Base-by-base conservation (phyloP, 1,140 invertebrate genomes). In the Drosophila parabipectinata region DNA sequence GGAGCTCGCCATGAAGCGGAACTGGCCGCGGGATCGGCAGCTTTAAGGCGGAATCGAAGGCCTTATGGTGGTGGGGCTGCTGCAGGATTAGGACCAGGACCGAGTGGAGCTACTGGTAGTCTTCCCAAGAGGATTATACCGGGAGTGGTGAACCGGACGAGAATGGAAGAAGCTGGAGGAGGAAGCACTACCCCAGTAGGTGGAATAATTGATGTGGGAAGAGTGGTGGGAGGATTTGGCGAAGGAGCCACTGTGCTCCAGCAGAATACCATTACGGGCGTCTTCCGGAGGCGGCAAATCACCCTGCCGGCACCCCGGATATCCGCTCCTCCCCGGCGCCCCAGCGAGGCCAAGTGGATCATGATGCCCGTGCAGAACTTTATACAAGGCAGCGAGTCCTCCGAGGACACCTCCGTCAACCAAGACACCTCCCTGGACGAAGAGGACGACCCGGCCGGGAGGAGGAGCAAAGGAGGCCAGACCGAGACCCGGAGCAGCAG, bases 331-430 rank as follows among this genome's bases (percentile, higher is more conserved):
- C n/a, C 26, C 1, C 69, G 28, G 0, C 61, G n/a, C 5, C 1
- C 9, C 8, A 26, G 30, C 2, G 47, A 48, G 32, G 14, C 63
- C 8, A 73, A 87, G 47, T 84, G 82, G 82, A 53, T 84, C 15
- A 76, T 84, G 39, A 41, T 39, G 50, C 81, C 81, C 0, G 51
- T 59, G 0, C 39, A 39, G 12, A 66, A 21, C 6, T 84, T 84
- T 6, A 15, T 56, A 1, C 82, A 72, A 1, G 32, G 51, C 51
- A 84, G 81, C 26, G 54, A 77, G 14, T 73, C 81, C 14, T 83
- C 68, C 12, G 75, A 78, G 4, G 21, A 50, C n/a, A 18, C 3
- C 50, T 4, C 32, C 32, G 32, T 9, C 32, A 9, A 34, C 32
- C 10, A 12, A 10, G 34, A 37, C 12, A 37, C 34, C 4, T 10